phyloP scores from a whole-genome alignment of 2,113 vertebrate species.

The Diglossa brunneiventris region DNA sequence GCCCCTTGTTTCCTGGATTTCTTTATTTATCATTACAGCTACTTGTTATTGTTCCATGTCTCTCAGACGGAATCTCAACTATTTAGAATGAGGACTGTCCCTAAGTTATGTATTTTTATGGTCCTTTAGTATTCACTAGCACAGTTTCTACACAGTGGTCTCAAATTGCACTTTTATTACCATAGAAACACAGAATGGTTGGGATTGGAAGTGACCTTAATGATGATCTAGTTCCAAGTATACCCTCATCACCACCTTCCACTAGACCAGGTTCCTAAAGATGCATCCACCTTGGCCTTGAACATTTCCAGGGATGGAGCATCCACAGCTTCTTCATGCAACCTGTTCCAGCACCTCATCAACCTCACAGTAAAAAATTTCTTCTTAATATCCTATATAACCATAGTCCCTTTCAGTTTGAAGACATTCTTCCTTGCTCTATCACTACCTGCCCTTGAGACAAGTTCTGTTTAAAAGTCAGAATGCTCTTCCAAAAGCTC shows the following conservation, averaged over 20 bases:
- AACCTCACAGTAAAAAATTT: not conserved
- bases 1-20: not conserved
- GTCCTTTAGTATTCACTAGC: not conserved
- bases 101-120: not conserved
- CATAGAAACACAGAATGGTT: not conserved
- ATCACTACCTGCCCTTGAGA: not conserved
- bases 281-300: not conserved
- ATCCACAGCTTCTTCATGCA: not conserved
- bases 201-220: not conserved
- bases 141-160: not conserved
- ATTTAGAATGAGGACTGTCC: not conserved
- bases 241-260: not conserved
- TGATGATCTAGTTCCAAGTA: not conserved
- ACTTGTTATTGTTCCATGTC: not conserved
- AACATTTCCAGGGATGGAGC: not conserved
- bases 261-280: not conserved
- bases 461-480: not conserved
- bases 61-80: not conserved
- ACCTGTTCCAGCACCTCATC: not conserved
- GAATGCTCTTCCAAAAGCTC: not conserved
- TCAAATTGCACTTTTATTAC: not conserved
- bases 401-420: not conserved
- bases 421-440: not conserved
- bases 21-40: not conserved
- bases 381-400: not conserved